Conservation (phyloP, 2,888 invertebrate species). For the Leptinotarsa tumamoca region DNA sequence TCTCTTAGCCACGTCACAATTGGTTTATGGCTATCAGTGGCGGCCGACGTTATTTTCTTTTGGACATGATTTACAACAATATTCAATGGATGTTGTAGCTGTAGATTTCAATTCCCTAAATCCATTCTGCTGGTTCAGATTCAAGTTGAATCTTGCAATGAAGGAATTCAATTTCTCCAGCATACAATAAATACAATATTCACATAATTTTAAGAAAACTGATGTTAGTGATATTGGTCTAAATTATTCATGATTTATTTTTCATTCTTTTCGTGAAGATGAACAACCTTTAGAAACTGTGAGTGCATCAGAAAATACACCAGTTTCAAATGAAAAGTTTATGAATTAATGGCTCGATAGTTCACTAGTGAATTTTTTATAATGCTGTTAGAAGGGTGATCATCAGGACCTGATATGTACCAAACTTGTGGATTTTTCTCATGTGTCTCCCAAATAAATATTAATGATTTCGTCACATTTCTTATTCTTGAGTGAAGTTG, state of each 20-base stretch:
- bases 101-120: too few species aligned
- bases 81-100: too few species aligned
- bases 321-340: background rate
- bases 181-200: constrained; percentile 9
- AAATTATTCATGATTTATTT: constrained; percentile 11
- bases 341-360: background rate
- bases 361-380: background rate
- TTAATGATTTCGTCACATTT: too few species aligned
- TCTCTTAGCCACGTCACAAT: too few species aligned
- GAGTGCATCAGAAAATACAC: background rate
- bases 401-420: background rate
- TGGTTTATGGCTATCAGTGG: too few species aligned
- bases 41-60: too few species aligned
- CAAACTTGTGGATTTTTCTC: too few species aligned
- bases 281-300: background rate
- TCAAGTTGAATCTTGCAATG: constrained; percentile 3
- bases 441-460: too few species aligned
- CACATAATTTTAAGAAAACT: constrained; percentile 16
- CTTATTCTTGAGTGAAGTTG: too few species aligned
- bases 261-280: background rate
- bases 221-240: constrained; percentile 21
- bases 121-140: background rate
- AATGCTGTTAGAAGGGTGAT: background rate
- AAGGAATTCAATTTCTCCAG: constrained; percentile 20
- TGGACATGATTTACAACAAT: too few species aligned